Percentiles rank a stretch among this genome's conserved stretches.
phyloP scores from a whole-genome alignment of 1,140 invertebrate genomes.

The Aphaenogaster ashmeadi region DNA sequence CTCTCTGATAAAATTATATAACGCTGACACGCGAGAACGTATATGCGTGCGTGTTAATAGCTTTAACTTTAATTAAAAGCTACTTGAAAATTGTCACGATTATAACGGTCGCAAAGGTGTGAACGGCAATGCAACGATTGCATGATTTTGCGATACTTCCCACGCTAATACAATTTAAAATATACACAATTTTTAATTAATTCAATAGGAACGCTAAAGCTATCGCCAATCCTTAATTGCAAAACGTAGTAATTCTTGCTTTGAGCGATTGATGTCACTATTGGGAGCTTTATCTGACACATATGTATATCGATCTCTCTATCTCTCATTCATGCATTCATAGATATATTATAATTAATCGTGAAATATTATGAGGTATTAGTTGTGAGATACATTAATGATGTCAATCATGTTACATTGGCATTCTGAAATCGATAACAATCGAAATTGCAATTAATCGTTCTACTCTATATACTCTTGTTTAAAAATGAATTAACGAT shows the following conservation, averaged over 20 bases:
- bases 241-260: constrained; percentile 14
- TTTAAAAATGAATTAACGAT: neutral
- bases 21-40: constrained; percentile 4
- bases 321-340: neutral
- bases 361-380: constrained; percentile 16
- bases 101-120: neutral
- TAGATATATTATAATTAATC: constrained; percentile 22
- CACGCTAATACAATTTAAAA: neutral
- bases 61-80: constrained; percentile 47
- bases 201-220: neutral
- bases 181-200: constrained; percentile 16
- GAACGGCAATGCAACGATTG: neutral
- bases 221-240: neutral
- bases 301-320: neutral
- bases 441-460: neutral
- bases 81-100: constrained; percentile 47
- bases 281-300: neutral
- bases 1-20: constrained; percentile 36
- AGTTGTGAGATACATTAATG: neutral
- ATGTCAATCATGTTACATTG: constrained; percentile 2
- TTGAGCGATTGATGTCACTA: constrained; percentile 15
- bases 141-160: neutral
- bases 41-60: constrained; percentile 20
- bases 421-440: constrained; percentile 27
- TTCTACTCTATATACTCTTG: neutral